Conservation (phyloP, 2,888 invertebrate species). For the Morpho deidamia region DNA sequence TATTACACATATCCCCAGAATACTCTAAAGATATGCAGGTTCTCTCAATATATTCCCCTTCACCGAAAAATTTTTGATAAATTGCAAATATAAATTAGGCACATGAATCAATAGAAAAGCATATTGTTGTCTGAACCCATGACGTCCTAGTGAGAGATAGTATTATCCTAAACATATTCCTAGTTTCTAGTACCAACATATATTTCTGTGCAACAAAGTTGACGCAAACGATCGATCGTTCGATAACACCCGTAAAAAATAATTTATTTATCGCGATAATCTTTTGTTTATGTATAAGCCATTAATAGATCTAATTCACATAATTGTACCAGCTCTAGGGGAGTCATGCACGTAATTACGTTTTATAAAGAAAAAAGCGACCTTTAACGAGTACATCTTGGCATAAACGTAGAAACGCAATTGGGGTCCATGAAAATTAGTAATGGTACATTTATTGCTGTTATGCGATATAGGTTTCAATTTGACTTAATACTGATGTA, state of each 20-base stretch:
- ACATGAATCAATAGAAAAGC: too few species aligned
- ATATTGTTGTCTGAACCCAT: too few species aligned
- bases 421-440: constrained; percentile 28
- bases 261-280: constrained; percentile 22
- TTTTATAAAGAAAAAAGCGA: constrained; percentile 45
- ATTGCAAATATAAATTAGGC: too few species aligned
- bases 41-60: too few species aligned
- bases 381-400: constrained; percentile 49
- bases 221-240: background rate
- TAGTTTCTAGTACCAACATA: too few species aligned
- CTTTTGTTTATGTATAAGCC: constrained; percentile 25
- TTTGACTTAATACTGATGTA: constrained; percentile 6
- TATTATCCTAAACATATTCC: too few species aligned
- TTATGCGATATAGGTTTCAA: constrained; percentile 6
- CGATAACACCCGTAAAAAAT: constrained; percentile 1
- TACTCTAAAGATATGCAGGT: too few species aligned
- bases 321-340: constrained; percentile 49
- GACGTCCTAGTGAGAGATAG: too few species aligned
- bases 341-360: constrained; percentile 49
- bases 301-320: constrained; percentile 52
- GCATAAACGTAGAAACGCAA: constrained; percentile 20
- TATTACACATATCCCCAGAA: too few species aligned
- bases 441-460: constrained; percentile 26
- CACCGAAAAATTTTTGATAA: too few species aligned
- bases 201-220: constrained; percentile 2